Base-by-base conservation (phyloP, 37 sponge, comb jelly and placozoan species). In the Eunapius fragilis region DNA sequence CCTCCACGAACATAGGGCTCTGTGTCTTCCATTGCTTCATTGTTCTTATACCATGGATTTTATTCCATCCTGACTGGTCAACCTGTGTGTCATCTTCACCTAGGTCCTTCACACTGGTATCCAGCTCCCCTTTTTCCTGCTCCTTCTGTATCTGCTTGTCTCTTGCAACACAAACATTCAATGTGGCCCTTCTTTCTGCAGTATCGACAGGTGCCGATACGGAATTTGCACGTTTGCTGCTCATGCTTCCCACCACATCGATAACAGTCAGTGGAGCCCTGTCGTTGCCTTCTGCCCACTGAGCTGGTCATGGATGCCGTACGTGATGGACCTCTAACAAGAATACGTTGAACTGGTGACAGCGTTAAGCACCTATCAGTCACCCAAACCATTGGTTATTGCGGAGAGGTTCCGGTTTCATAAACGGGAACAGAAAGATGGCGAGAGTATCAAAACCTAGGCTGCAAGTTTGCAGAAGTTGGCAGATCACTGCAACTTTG, bases 131-230 rank as follows among this genome's bases (percentile, higher is more conserved):
- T 41, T 41, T 41, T 41, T 6, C 41, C 41, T 41, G 41, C 41
- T 41, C 41, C 41, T 58, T 17, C 58, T 58, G 22, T 58, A 4
- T 17, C 58, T 10, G 22, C 22, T 58, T 58, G 58, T 58, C 22
- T 58, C 19, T 58, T 58, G 22, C 14, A 33, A 35, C 86, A 85
- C 28, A 77, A 71, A 6, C 69, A 22, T 11, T 41, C 86, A 27
- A 85, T 69, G 79, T 85, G 86, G 1, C 86, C 86, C 69, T 32
- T 85, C 79, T 85, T 85, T n/a, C 68, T 67, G 67, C 77, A 85
- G 14, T 22, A 36, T 26, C 38, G 86, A 32, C 86, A 85, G n/a
- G 24, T 37, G 17, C 25, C 37, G 0, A 75, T 12, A 31, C 71
- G 69, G 36, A 70, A 78, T 22, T 78, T 77, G 31, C 78, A 85